Evolutionary conservation across 2,888 invertebrate genomes (phyloP), one percentile per base, ranked within the genome.

Genomic region (Drosophila hawaiiensis): DNA sequence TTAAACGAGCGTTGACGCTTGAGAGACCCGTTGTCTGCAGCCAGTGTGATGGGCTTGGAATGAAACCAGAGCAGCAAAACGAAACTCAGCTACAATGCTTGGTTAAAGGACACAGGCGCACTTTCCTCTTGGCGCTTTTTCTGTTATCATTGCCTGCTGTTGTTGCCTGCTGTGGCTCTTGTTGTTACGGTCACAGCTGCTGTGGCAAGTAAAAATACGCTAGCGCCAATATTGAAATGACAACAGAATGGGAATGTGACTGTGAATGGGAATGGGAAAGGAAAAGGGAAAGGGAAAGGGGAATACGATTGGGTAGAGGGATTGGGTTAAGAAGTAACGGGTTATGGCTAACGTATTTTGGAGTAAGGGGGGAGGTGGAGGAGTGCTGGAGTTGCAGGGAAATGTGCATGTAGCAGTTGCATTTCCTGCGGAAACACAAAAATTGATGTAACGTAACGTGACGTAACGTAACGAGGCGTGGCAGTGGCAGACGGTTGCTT

Each of bases 361-460:
- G 55, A 55, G 71, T 58, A 63, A 64, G 28, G 16, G 22, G 7
- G n/a, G 4, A 14, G 50, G 19, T 9, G 14, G 49, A 14, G 19
- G 12, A 4, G 55, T 25, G 28, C 19, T 14, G 33, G 19, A 19
- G 52, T 33, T 37, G 60, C 28, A 74, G 62, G 65, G 64, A 49
- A 60, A 55, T 71, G 73, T 29, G 66, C 73, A 71, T 80, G 83
- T 83, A 81, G 84, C 82, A 87, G 82, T 87, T 86, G 85, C 88
- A 89, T 86, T 86, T 86, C 85, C 85, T 80, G 85, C 88, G 85
- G 85, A 86, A 86, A 89, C 89, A 86, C 85, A 89, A 86, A 86
- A 86, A 86, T 86, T 86, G 89, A 86, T 86, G 84, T 84, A 89
- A 86, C 85, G 89, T 86, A 87, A 86, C 85, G 89, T 86, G 89